phyloP scores from a whole-genome alignment of 2,113 vertebrate genomes.

The Charadrius vociferus region DNA sequence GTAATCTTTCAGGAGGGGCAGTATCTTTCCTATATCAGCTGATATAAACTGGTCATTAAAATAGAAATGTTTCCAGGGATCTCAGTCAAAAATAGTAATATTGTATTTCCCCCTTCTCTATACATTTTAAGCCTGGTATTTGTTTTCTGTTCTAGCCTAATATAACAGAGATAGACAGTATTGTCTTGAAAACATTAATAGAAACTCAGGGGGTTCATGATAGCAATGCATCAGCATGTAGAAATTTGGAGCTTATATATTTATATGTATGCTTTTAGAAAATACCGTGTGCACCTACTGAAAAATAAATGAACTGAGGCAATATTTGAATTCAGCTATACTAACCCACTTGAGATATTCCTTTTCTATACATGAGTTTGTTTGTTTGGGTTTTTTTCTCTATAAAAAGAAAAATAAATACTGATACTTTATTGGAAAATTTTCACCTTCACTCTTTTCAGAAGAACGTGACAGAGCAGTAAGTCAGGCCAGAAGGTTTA shows the following conservation, averaged over 20 bases:
- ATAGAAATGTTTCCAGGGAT: neutral
- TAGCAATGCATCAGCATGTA: neutral
- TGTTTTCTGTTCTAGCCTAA: neutral
- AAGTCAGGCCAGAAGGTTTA: neutral
- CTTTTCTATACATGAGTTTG: neutral
- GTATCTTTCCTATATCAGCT: neutral
- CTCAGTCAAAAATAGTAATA: neutral
- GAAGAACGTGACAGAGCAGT: neutral
- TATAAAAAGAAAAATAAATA: neutral
- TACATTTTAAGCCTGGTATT: neutral
- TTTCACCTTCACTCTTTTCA: neutral
- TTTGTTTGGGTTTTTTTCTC: neutral
- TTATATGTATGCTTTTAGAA: neutral
- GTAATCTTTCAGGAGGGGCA: neutral
- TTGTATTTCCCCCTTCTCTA: neutral
- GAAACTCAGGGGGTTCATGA: neutral
- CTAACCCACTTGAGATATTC: neutral
- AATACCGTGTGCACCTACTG: neutral
- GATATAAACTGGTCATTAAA: neutral
- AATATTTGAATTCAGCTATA: neutral
- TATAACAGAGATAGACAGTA: neutral
- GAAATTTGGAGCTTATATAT: neutral
- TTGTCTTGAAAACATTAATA: neutral
- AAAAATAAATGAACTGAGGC: neutral
- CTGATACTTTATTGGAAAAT: neutral